Evolutionary conservation across 1,140 invertebrate genomes (phyloP).

Genomic region (Philotrypesis tridentata): DNA sequence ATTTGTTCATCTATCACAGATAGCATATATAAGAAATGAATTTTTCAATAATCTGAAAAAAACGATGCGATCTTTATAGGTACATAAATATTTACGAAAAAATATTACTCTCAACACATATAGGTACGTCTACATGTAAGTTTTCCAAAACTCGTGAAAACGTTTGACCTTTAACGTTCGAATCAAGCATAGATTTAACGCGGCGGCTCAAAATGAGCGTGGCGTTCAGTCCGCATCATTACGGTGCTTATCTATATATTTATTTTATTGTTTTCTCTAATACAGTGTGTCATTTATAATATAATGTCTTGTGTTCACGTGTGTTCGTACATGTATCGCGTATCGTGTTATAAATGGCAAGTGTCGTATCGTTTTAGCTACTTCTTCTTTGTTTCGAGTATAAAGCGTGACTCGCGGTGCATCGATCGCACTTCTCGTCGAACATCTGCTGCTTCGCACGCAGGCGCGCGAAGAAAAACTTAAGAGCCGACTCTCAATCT

Average conservation of each 20-base stretch:
- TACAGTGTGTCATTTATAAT: neutral
- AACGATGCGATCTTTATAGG: neutral
- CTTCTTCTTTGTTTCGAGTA: neutral
- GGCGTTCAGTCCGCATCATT: neutral
- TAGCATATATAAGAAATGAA: conserved; percentile 3
- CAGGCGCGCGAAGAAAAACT: neutral
- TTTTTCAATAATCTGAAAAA: neutral
- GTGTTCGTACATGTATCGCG: neutral
- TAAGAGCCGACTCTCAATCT: conserved; percentile 31
- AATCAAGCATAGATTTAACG: neutral
- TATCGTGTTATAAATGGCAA: neutral
- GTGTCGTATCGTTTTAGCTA: neutral
- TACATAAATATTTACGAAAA: neutral
- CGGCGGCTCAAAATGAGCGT: neutral
- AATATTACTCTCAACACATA: neutral
- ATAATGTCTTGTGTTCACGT: neutral
- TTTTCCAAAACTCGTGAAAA: neutral
- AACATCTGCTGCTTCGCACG: neutral
- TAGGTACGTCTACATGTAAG: too few relatives aligned
- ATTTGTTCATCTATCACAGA: conserved; percentile 38
- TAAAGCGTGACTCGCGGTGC: neutral
- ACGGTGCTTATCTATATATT: neutral
- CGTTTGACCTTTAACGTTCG: neutral
- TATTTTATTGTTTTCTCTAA: conserved; percentile 14
- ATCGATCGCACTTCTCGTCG: neutral